Base-by-base conservation (phyloP, 2,888 invertebrate genomes). In the Deroplatys truncata region DNA sequence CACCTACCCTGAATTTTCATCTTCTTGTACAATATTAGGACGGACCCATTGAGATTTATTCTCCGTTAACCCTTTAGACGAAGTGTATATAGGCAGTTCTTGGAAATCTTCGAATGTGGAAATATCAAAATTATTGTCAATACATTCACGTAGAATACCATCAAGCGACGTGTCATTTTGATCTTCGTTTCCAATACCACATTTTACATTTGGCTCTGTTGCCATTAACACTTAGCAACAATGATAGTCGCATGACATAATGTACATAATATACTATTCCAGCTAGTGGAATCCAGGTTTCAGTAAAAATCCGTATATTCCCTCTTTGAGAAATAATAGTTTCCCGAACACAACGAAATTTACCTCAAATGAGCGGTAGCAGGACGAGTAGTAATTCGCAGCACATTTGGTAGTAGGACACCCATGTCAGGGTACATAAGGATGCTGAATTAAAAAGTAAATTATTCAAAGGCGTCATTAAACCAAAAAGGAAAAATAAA, bases 111-210 rank as follows among this genome's bases (percentile, higher is more conserved):
- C 94, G 91, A 95, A 95, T 91, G 92, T 93, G 16, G 93, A 92
- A 35, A 94, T 91, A 90, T 94, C 94, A 49, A 94, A 92, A 90
- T 35, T 84, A 28, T 35, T 28, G 25, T 94, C 93, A 83, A 95
- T 93, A 91, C 94, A 95, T 91, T 95, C 94, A 92, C 95, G 94
- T 89, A 95, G 93, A 90, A 94, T 94, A 92, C 93, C 93, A 91
- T 93, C 93, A 91, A 93, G 93, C 91, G 85, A 84, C 25, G 88
- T 83, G 35, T 87, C 88, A 86, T 56, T 84, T 56, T 43, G 35
- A 15, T 88, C 82, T 84, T 88, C 88, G 49, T 56, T 83, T 35
- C 84, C 89, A n/a, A 88, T n/a, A 35, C 82, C 28, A 84, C 35
- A 84, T 72, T 89, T 89, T 9, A 29, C 84, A n/a, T 87, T 84